phyloP scores from a whole-genome alignment of 2,113 vertebrate genomes.

The Sylvilagus bachmani region DNA sequence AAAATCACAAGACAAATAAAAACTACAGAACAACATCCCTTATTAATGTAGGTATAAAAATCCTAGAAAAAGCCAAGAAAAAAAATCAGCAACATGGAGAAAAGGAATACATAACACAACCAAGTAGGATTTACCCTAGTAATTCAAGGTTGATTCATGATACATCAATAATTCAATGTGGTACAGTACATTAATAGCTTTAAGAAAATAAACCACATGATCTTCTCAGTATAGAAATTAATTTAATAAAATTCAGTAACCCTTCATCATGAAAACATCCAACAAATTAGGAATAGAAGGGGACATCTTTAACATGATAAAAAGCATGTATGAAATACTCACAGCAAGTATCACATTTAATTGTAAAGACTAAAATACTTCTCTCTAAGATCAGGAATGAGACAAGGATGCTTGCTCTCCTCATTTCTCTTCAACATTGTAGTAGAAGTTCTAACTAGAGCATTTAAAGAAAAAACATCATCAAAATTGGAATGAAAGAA shows the following conservation, averaged over 20 bases:
- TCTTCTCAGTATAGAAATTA: background rate
- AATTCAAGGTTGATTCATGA: background rate
- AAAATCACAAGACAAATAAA: background rate
- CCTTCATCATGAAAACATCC: background rate
- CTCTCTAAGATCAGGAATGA: background rate
- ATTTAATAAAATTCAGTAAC: background rate
- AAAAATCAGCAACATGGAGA: background rate
- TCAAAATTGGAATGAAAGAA: background rate
- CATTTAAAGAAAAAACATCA: background rate
- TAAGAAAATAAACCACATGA: background rate
- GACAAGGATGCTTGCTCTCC: background rate
- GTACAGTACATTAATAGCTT: background rate
- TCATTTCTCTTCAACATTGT: constrained; percentile 9
- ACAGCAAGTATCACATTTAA: background rate
- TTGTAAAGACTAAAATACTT: background rate
- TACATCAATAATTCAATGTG: background rate
- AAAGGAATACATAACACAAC: background rate
- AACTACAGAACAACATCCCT: background rate
- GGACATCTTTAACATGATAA: background rate
- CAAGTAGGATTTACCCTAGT: background rate
- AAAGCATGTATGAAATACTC: background rate
- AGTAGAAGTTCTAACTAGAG: background rate
- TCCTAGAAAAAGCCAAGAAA: background rate
- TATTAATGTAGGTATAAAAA: background rate
- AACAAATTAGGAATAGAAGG: background rate